Base-by-base conservation (phyloP, 2,888 invertebrate genomes). In the Lithosia quadra region DNA sequence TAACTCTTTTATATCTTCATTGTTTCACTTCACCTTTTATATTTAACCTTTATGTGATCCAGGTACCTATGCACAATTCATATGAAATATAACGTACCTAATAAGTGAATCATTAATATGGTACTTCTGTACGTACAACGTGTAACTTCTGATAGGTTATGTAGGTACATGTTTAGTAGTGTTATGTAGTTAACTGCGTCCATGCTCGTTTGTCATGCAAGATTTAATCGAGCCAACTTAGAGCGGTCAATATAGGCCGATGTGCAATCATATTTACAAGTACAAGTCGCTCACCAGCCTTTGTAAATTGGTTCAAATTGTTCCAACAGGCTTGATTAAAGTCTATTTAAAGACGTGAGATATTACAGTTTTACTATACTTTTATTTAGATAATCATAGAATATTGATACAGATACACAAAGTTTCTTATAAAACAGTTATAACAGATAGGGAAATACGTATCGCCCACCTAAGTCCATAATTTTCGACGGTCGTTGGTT, bases 281-380 rank as follows among this genome's bases (percentile, higher is more conserved):
- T 81, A 85, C 86, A 86, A 86, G 85, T 85, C 88, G 84, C 86
- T 86, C 86, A 88, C 88, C 81, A 87, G 83, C 83, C 81, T 83
- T 82, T 80, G 81, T 86, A 88, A 92, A 91, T 92, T 92, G 91
- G 85, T 83, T 89, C 84, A 90, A 91, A 88, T 91, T 87, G 88
- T 83, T 78, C 84, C 88, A 90, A 91, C 88, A 83, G 88, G 87
- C 89, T 91, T 89, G 85, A 91, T 91, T 91, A 87, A 84, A 84
- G 81, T 85, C 86, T 89, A 90, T 91, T 91, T 86, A 78, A 80
- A 84, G 79, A 82, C 80, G 73, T 64, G 73, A 78, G 71, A 81
- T 78, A 80, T 76, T 78, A 75, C 76, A 76, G 78, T 36, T 72
- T 18, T 24, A 34, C 5, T 36, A 64, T 68, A 67, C 67, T 75